A percentile compares a stretch with the other conserved stretches of the same genome.
phyloP scores from a whole-genome alignment of 1,140 invertebrate genomes.

The Nasonia giraulti region DNA sequence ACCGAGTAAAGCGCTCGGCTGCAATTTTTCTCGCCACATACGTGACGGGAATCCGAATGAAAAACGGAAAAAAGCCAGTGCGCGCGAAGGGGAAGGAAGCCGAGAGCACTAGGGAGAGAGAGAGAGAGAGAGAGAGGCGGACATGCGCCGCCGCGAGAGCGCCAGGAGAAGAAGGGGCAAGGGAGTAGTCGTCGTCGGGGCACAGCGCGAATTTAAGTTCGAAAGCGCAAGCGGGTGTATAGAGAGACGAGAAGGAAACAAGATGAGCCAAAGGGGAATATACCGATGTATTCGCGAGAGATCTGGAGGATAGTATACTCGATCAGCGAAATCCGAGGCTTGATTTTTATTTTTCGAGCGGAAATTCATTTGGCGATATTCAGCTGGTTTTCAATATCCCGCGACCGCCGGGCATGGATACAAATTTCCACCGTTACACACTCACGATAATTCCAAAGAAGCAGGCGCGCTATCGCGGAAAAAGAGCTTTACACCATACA shows the following conservation, averaged over 20 bases:
- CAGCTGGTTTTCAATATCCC: background rate
- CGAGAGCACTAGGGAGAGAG: constrained; percentile 5
- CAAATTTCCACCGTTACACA: background rate
- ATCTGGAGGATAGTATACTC: background rate
- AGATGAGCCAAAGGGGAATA: constrained; percentile 23
- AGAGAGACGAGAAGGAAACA: background rate
- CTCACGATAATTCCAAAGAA: background rate
- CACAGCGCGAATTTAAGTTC: constrained; percentile 39
- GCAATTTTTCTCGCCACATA: constrained; percentile 76
- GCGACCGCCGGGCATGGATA: background rate
- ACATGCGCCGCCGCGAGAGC: constrained; percentile 19
- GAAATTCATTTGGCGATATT: constrained; percentile 8
- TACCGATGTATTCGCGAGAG: background rate
- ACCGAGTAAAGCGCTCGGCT: constrained; percentile 74
- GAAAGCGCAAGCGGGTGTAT: background rate
- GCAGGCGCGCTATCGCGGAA: background rate
- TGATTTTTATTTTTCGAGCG: background rate
- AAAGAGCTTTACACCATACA: constrained; percentile 17
- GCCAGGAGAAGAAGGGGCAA: background rate
- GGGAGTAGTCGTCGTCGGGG: constrained; percentile 48
- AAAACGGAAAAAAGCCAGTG: constrained; percentile 59
- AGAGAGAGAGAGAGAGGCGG: constrained; percentile 30
- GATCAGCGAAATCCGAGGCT: constrained; percentile 15
- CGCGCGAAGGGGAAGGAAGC: background rate
- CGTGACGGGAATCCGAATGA: constrained; percentile 73